These are phyloP conservation scores for Dugesia japonica DNA, from an alignment of 2,888 invertebrate genomes.

Conservation along the genomic window DNA sequence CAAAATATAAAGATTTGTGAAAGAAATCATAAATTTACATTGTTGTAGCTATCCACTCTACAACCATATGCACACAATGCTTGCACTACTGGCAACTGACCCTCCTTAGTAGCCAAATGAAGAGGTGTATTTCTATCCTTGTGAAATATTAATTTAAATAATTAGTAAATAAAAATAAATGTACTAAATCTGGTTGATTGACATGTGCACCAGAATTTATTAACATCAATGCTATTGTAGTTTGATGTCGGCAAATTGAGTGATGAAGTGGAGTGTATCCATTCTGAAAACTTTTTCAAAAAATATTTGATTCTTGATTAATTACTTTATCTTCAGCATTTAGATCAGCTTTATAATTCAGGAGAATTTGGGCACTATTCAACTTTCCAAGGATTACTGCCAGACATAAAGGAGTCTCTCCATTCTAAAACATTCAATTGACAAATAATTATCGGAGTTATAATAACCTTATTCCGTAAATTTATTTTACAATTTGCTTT, in stretches of 20 bases:
- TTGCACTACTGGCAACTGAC: slow-evolving; percentile 53
- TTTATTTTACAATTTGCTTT: neutral
- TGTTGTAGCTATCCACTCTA: slow-evolving; percentile 55
- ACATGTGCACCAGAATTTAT: slow-evolving; percentile 29
- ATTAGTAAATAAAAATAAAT: slow-evolving; percentile 26
- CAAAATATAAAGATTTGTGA: neutral
- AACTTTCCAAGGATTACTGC: neutral
- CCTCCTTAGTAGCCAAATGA: slow-evolving; percentile 53
- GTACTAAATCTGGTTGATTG: slow-evolving; percentile 30
- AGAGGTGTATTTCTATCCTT: slow-evolving; percentile 55
- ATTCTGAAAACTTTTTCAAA: slow-evolving; percentile 38
- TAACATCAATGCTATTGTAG: slow-evolving; percentile 50
- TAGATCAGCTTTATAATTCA: neutral
- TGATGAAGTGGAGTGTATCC: slow-evolving; percentile 52
- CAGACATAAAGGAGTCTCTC: neutral
- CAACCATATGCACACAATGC: slow-evolving; percentile 54
- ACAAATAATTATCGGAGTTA: neutral
- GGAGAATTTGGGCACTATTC: neutral
- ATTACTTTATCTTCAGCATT: neutral
- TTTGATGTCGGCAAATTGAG: slow-evolving; percentile 51
- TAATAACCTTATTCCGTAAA: neutral
- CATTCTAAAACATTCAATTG: neutral
- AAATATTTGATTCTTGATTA: neutral
- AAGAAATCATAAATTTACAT: slow-evolving; percentile 37
- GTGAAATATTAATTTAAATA: neutral